phyloP scores from a whole-genome alignment of 2,797 vertebrate species.

The Tapirus indicus region DNA sequence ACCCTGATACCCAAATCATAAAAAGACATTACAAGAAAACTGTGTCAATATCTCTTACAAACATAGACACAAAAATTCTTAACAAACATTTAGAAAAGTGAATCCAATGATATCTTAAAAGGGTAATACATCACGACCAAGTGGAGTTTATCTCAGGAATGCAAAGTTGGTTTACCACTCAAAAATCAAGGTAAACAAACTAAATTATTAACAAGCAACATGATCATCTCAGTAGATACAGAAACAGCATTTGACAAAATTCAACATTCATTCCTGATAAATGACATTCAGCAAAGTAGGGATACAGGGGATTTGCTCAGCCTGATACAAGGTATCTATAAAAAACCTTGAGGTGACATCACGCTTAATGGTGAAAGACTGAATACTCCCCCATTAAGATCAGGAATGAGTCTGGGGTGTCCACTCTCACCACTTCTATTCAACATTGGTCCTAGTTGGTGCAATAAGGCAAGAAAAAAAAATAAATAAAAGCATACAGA shows the following conservation, averaged over 20 bases:
- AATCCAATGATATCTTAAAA: background rate
- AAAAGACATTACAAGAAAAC: background rate
- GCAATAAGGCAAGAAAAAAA: background rate
- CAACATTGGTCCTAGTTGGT: background rate
- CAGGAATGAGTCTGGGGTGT: no score
- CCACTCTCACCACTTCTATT: background rate
- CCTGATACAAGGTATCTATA: background rate
- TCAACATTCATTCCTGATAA: background rate
- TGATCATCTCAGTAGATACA: background rate
- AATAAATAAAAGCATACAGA: background rate
- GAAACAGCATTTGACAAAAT: background rate
- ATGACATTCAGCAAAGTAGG: background rate
- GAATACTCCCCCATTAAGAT: background rate
- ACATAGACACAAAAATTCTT: background rate
- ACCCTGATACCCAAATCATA: background rate
- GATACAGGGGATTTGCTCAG: background rate
- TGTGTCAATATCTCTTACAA: background rate
- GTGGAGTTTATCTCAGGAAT: background rate
- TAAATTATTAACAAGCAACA: background rate
- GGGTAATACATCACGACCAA: background rate
- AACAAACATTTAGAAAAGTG: background rate
- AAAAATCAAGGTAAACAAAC: slow-evolving; percentile 32
- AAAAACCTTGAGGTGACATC: background rate
- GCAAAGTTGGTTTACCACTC: background rate
- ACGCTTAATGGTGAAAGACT: fast-evolving